These are phyloP conservation scores for Cynopterus brachyotis DNA, from an alignment of 2,113 vertebrate species.

Conservation along the genomic window DNA sequence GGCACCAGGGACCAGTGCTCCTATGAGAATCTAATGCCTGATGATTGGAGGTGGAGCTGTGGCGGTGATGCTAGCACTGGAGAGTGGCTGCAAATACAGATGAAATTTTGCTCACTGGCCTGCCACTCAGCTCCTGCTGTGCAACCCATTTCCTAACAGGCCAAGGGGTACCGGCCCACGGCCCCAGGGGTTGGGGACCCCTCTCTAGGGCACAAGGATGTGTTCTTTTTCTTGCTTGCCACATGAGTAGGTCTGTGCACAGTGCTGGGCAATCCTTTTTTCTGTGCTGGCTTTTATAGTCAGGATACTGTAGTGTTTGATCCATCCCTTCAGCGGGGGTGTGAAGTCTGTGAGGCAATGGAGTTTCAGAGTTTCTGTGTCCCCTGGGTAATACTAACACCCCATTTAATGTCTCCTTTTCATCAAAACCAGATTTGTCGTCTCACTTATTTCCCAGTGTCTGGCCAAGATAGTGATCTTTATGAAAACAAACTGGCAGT, in stretches of 20 bases:
- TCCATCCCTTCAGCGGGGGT: neutral
- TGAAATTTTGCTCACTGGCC: no score
- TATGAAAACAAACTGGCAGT: slow-evolving; percentile 71
- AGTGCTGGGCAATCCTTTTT: neutral
- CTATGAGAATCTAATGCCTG: no score
- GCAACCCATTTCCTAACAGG: no score
- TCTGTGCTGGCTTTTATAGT: neutral
- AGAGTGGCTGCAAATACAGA: no score
- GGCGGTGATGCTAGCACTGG: no score
- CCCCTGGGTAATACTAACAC: slow-evolving; percentile 59
- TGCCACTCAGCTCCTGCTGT: no score
- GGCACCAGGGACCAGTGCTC: no score
- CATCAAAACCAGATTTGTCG: slow-evolving; percentile 71
- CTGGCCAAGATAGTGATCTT: slow-evolving; percentile 65
- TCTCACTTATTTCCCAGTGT: slow-evolving; percentile 68
- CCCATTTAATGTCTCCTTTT: slow-evolving; percentile 61
- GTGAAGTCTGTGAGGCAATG: slow-evolving; percentile 28
- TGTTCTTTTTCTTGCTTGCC: neutral
- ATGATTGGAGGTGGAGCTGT: no score
- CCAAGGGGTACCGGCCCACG: no score
- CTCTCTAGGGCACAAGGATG: neutral
- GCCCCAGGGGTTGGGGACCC: no score
- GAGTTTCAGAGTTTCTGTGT: slow-evolving; percentile 46
- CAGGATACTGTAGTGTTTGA: neutral
- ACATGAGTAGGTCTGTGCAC: neutral